Evolutionary conservation across 2,888 invertebrate species (phyloP).

Genomic region (Rhagium mordax): DNA sequence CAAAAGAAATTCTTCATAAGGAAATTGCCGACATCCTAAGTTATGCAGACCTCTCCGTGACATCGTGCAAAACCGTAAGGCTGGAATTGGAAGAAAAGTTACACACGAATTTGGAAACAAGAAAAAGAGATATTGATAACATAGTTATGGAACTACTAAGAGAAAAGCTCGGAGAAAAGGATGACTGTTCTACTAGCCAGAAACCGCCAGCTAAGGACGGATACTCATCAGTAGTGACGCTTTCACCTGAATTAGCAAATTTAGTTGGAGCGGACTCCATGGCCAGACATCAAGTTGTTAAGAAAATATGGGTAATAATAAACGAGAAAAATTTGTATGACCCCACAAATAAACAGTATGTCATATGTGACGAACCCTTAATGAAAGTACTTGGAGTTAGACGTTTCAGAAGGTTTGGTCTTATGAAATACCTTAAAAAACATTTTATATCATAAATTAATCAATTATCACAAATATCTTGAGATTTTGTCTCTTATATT

Average conservation of each 20-base stretch:
- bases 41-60: slow-evolving; percentile 86
- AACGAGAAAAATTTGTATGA: slow-evolving; percentile 92
- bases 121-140: slow-evolving; percentile 92
- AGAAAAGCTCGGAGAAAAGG: too few species aligned
- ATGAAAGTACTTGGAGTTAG: slow-evolving; percentile 92
- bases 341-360: slow-evolving; percentile 95
- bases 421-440: slow-evolving; percentile 96
- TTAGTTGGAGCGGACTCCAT: slow-evolving; percentile 87
- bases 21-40: slow-evolving; percentile 90
- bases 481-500: too few species aligned
- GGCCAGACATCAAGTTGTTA: slow-evolving; percentile 92
- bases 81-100: slow-evolving; percentile 87
- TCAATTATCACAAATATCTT: too few species aligned
- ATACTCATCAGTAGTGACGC: slow-evolving; percentile 79
- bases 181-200: too few species aligned
- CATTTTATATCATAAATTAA: slow-evolving; percentile 82
- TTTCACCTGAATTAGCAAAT: slow-evolving; percentile 88
- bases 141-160: too few species aligned
- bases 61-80: slow-evolving; percentile 92
- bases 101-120: slow-evolving; percentile 80
- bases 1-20: slow-evolving; percentile 81
- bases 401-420: slow-evolving; percentile 94
- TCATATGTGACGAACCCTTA: slow-evolving; percentile 93
- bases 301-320: slow-evolving; percentile 91
- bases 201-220: too few species aligned